Evolutionary conservation across 2,113 vertebrate genomes (phyloP), one percentile per base, ranked within the genome.

Genomic region (Neoarius graeffei): DNA sequence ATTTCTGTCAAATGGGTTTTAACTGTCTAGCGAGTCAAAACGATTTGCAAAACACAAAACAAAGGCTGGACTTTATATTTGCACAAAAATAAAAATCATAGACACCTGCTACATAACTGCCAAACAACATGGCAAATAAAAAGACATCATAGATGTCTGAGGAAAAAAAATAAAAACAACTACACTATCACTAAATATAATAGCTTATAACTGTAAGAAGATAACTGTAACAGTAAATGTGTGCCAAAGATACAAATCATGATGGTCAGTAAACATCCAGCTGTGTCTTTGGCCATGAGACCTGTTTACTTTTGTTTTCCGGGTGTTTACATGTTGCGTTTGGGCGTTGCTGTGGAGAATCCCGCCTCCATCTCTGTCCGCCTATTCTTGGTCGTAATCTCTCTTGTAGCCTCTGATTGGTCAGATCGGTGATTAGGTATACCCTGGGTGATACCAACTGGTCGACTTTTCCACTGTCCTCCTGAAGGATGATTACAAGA

Each of bases 371-470:
- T 25, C 13, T 89, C 85, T 13, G 77, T 84, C 79, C 86, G 83
- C 57, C 80, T 73, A 30, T 69, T 89, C 73, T 86, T 91, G 17
- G 84, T 27, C 4, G 62, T 73, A 27, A 86, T 57, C n/a, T 86
- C 83, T 74, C 87, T 76, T 25, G 73, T 10, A n/a, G 88, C 80
- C 35, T 82, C 50, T 1, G 79, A 86, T 42, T 85, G 77, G 64
- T 90, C 87, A 7, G 89, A 48, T 30, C 84, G 59, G 11, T 76
- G 88, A 59, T 91, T 89, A 13, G 89, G 91, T 69, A 90, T 81
- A 25, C 87, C 89, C 59, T 89, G 89, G 30, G 91, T 89, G 80
- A 91, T 69, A n/a, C 87, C 91, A 5, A 90, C 87, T n/a, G 89
- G 91, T 17, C 89, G 89, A 81, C 48, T 81, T 27, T 89, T 91